Conservation (phyloP, 2,797 vertebrate genomes). For the Enteromius afrohamiltoni region DNA sequence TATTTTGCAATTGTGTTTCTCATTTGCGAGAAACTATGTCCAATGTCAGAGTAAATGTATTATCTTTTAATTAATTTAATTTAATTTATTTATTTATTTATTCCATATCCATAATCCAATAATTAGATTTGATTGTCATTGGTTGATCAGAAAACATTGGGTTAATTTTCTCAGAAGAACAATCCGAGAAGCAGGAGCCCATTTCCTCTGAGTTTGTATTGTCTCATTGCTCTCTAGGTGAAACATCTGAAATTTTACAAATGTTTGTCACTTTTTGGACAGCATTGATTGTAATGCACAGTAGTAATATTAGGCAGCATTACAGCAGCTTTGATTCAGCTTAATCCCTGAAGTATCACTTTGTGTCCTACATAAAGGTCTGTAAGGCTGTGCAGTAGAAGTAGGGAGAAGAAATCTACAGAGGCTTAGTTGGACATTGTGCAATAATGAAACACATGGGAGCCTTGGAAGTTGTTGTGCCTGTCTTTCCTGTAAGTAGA, state of each 20-base stretch:
- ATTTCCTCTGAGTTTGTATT: background rate
- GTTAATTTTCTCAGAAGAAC: background rate
- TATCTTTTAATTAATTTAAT: background rate
- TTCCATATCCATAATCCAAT: background rate
- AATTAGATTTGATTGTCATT: background rate
- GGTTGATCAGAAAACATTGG: background rate
- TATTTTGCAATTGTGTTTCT: no score
- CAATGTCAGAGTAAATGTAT: background rate
- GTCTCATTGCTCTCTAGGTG: background rate
- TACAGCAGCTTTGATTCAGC: slow-evolving; percentile 34
- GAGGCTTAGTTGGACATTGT: slow-evolving; percentile 18
- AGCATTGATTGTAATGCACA: background rate
- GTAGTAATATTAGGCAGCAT: slow-evolving; percentile 39
- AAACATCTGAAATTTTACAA: background rate
- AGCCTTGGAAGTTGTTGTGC: slow-evolving; percentile 14
- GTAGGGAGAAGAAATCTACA: slow-evolving; percentile 18
- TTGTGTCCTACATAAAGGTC: slow-evolving; percentile 45
- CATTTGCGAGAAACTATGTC: background rate
- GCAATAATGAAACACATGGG: slow-evolving; percentile 3
- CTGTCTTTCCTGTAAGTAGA: background rate
- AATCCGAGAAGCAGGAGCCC: background rate
- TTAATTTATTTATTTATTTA: background rate
- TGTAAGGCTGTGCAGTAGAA: slow-evolving; percentile 16
- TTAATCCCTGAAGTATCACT: slow-evolving; percentile 16
- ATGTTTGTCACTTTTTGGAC: background rate